Conservation (phyloP, 2,797 vertebrate genomes). For the Malacoctenus gilli region DNA sequence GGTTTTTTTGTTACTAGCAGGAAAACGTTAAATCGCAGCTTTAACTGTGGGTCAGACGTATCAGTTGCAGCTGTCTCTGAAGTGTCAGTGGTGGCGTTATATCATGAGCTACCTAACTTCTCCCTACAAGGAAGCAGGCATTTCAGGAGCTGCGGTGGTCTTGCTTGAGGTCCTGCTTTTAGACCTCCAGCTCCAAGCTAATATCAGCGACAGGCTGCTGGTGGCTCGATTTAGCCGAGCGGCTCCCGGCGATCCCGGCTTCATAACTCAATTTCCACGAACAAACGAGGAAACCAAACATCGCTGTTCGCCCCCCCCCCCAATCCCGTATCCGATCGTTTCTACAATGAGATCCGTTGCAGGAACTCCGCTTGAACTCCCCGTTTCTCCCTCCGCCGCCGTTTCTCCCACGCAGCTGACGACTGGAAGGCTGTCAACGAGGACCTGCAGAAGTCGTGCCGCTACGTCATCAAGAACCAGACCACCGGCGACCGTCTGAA, state of each 20-base stretch:
- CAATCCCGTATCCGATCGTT: not conserved
- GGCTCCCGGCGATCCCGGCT: slow-evolving; percentile 11
- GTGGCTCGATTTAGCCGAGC: slow-evolving; percentile 46
- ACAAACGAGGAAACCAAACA: slow-evolving; percentile 2
- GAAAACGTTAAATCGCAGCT: slow-evolving; percentile 54
- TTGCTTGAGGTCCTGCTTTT: slow-evolving; percentile 68
- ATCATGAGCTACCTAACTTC: slow-evolving; percentile 68
- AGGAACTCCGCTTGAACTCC: not conserved
- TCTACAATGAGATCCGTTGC: slow-evolving; percentile 1
- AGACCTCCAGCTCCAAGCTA: slow-evolving; percentile 58
- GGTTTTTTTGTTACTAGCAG: slow-evolving; percentile 43
- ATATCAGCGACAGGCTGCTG: slow-evolving; percentile 53
- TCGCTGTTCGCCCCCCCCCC: not conserved
- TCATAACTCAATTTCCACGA: not conserved
- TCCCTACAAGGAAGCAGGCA: slow-evolving; percentile 79
- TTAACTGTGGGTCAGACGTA: slow-evolving; percentile 67
- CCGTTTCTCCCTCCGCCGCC: not conserved
- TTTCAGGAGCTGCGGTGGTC: slow-evolving; percentile 63
- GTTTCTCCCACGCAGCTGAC: slow-evolving; percentile 74
- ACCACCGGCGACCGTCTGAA: slow-evolving; percentile 86
- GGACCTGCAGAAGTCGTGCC: slow-evolving; percentile 86
- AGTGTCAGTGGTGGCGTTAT: slow-evolving; percentile 76
- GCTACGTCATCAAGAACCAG: slow-evolving; percentile 85
- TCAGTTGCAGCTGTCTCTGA: slow-evolving; percentile 78
- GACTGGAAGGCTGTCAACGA: slow-evolving; percentile 88